Evolutionary conservation across 1,140 invertebrate species (phyloP).

Genomic region (Leptonema lineaticorne): DNA sequence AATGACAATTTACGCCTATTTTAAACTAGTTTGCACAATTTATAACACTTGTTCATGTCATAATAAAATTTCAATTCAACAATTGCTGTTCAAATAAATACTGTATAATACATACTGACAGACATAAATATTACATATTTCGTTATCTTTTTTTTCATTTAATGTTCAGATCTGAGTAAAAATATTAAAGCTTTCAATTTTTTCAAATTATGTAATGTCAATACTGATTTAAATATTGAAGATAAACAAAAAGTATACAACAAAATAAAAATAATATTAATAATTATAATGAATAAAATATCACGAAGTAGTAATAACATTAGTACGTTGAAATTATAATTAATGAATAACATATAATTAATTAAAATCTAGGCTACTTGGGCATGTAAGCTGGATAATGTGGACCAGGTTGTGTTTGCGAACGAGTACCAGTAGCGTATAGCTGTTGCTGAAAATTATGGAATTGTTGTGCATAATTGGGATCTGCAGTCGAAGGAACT

Average conservation of each 20-base stretch:
- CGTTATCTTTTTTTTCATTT: too few species aligned
- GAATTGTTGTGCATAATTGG: slow-evolving; percentile 92
- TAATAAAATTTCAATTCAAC: neutral
- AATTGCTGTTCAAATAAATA: neutral
- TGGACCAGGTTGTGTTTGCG: slow-evolving; percentile 52
- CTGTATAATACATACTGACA: neutral
- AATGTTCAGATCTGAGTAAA: neutral
- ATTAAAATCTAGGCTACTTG: slow-evolving; percentile 29
- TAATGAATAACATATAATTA: slow-evolving; percentile 4
- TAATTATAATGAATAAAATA: slow-evolving; percentile 9
- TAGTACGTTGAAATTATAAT: slow-evolving; percentile 6
- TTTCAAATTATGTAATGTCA: neutral
- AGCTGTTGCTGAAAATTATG: slow-evolving; percentile 94
- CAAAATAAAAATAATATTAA: neutral
- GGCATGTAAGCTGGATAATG: slow-evolving; percentile 45
- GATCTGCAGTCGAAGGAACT: slow-evolving; percentile 81
- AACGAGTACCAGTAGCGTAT: slow-evolving; percentile 85
- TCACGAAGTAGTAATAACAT: slow-evolving; percentile 22
- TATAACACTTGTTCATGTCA: too few species aligned
- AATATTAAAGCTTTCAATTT: neutral
- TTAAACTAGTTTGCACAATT: too few species aligned
- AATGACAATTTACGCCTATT: too few species aligned
- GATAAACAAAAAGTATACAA: too few species aligned
- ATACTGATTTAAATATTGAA: neutral
- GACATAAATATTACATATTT: neutral